These are phyloP conservation scores for Heteromurus nitidus DNA, from an alignment of 2,888 invertebrate genomes.

Conservation along the genomic window DNA sequence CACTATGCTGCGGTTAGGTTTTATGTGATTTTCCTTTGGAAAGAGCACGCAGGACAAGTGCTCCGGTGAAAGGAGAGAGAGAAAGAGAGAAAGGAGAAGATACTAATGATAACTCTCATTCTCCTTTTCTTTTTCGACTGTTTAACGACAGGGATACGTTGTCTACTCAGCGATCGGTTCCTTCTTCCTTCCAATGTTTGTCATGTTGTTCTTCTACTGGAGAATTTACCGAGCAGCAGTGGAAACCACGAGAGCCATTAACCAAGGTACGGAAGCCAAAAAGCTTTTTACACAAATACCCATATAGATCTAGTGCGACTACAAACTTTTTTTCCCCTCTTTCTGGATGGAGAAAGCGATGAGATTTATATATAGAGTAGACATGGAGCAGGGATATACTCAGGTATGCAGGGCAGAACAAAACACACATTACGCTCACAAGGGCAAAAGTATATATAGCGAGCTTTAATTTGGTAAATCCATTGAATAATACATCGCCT, in stretches of 20 bases:
- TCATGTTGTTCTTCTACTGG: constrained; percentile 99
- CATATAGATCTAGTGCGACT: background rate
- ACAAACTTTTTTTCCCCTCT: background rate
- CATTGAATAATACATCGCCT: constrained; percentile 44
- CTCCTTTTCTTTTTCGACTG: constrained; percentile 17
- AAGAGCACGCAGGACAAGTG: constrained; percentile 11
- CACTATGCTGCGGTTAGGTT: background rate
- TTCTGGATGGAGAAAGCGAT: background rate
- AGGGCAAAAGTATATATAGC: background rate
- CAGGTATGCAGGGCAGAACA: background rate
- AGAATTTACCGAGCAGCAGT: constrained; percentile 96
- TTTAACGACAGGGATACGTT: constrained; percentile 84
- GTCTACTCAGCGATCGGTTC: constrained; percentile 98
- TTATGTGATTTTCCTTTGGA: background rate
- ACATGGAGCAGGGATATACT: background rate
- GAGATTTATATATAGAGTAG: background rate
- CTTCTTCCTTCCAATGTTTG: constrained; percentile 90
- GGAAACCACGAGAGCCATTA: constrained; percentile 92
- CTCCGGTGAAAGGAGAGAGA: constrained; percentile 10
- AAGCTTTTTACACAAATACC: background rate
- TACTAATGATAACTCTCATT: constrained; percentile 48
- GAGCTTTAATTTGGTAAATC: constrained; percentile 10
- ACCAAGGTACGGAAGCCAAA: constrained; percentile 78
- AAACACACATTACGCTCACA: constrained; percentile 1
- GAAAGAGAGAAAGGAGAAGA: constrained; percentile 11